phyloP scores from a whole-genome alignment of 2,797 vertebrate species.

The Acanthiza pusilla region DNA sequence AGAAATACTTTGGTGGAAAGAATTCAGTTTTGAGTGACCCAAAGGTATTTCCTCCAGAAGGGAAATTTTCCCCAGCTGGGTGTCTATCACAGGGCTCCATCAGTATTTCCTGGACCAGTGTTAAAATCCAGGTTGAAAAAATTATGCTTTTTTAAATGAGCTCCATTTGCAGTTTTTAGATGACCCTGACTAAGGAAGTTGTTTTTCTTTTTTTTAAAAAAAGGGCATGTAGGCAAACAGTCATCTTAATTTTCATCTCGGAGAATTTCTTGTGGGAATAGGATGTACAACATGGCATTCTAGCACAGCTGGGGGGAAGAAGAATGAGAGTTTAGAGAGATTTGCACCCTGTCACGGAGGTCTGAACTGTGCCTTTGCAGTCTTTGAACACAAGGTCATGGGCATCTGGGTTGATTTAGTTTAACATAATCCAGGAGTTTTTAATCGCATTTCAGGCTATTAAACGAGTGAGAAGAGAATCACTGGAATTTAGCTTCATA shows the following conservation, averaged over 20 bases:
- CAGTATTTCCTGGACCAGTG: neutral
- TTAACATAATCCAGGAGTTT: slow-evolving; percentile 55
- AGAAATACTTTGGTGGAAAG: slow-evolving; percentile 7
- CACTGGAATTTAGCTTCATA: slow-evolving; percentile 53
- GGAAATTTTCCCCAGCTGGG: neutral
- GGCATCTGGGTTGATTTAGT: slow-evolving; percentile 33
- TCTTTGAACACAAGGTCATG: slow-evolving; percentile 39
- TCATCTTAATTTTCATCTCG: neutral
- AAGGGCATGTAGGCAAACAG: neutral
- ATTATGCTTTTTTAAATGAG: neutral
- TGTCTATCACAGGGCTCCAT: neutral
- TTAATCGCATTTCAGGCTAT: slow-evolving; percentile 59
- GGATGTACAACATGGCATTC: neutral
- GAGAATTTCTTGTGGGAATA: neutral
- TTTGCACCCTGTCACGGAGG: neutral
- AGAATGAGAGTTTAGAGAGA: neutral
- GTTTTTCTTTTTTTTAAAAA: neutral
- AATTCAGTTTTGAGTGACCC: slow-evolving; percentile 7
- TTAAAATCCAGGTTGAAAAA: neutral
- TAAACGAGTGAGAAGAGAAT: slow-evolving; percentile 52
- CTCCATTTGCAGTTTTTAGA: neutral
- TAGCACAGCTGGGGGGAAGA: neutral
- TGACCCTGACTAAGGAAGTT: neutral
- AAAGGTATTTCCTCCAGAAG: slow-evolving; percentile 21
- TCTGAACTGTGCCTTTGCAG: slow-evolving; percentile 14